Base-by-base conservation (phyloP, 2,113 vertebrate genomes). In the Laticauda colubrina region DNA sequence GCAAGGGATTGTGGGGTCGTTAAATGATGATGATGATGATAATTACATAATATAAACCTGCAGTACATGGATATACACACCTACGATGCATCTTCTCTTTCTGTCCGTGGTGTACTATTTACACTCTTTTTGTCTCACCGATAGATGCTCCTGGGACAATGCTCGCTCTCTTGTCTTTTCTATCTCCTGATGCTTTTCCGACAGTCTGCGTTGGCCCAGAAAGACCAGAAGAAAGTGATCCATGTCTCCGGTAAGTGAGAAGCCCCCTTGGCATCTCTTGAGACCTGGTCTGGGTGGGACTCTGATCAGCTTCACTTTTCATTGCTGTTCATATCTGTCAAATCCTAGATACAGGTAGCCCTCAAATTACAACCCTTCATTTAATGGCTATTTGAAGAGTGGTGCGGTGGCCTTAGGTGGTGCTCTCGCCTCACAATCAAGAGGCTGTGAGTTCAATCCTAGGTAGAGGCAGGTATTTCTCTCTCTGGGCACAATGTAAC, bases 161-260 rank as follows among this genome's bases (percentile, higher is more conserved):
- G 10, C 15, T 24, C 81, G 2, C 55, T 45, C 89, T 96, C 94
- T 95, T 87, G 89, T 0, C 0, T 89, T 0, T 90, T 61, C 92
- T 97, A 89, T 1, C 88, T 90, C 53, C 75, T 96, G 88, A 90
- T 95, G 8, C 87, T 97, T n/a, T 93, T 75, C 2, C 69, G 96
- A 0, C 93, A 93, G 2, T 34, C 85, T 4, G 94, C 92, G 23
- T 97, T 90, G 88, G 92, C 85, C 64, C 94, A 97, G 51, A 98
- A 97, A n/a, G 98, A 98, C 69, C 96, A 97, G 89, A 99, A 98
- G 94, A 99, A 98, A 95, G 98, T 99, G 86, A 98, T 99, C 7
- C 99, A 99, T 0, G 99, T 99, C 59, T 98, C 99, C 2, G 98
- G 99, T 99, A 97, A 97, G 98, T 89, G 93, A 61, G 61, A 5